A percentile compares a stretch with the other conserved stretches of the same genome.
phyloP scores from a whole-genome alignment of 2,888 invertebrate genomes.

The Eristalinus aeneus region DNA sequence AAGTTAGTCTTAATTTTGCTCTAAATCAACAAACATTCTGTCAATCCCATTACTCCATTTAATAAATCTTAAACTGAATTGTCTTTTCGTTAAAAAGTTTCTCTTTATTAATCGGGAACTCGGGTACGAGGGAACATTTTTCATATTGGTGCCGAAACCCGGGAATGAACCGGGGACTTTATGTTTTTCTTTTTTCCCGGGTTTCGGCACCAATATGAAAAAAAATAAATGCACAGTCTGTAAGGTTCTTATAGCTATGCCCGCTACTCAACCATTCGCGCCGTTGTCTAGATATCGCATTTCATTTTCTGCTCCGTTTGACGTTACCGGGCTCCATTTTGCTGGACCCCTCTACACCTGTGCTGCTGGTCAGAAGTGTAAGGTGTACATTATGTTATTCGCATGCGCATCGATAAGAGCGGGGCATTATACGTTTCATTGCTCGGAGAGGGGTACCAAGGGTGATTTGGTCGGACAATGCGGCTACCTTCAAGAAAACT shows the following conservation, averaged over 20 bases:
- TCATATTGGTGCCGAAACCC: too few species aligned
- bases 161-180: too few species aligned
- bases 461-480: constrained; percentile 38
- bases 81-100: too few species aligned
- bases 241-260: constrained; percentile 5
- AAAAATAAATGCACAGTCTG: constrained; percentile 32
- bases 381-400: neutral
- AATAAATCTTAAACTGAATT: too few species aligned
- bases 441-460: constrained; percentile 23
- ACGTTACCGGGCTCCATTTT: neutral
- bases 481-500: constrained; percentile 32
- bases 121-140: too few species aligned
- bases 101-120: too few species aligned
- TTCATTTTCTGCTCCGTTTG: neutral
- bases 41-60: too few species aligned
- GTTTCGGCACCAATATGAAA: too few species aligned
- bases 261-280: constrained; percentile 23
- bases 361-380: neutral
- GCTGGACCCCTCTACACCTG: neutral
- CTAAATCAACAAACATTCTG: too few species aligned
- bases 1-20: too few species aligned
- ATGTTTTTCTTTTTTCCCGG: too few species aligned
- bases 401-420: neutral
- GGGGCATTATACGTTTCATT: constrained; percentile 31
- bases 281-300: constrained; percentile 7